These are phyloP conservation scores for Galerucella calmariensis DNA, from an alignment of 2,888 invertebrate species.

Conservation along the genomic window DNA sequence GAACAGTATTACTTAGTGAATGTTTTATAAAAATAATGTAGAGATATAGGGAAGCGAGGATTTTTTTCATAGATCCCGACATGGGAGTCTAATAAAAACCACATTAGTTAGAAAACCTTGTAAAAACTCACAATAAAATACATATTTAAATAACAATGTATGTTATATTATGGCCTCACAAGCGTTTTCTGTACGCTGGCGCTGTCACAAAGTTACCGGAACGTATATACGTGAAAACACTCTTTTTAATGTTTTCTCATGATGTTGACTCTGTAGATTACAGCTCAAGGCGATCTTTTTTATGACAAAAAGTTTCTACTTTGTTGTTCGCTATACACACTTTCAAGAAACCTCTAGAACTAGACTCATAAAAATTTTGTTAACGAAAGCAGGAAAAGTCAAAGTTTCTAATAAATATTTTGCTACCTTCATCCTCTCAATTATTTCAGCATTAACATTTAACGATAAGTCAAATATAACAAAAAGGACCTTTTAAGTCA, in stretches of 20 bases:
- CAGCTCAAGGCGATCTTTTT: constrained; percentile 27
- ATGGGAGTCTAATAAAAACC: no score
- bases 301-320: background rate
- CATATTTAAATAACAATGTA: background rate
- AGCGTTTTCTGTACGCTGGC: background rate
- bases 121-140: background rate
- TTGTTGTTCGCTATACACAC: background rate
- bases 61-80: no score
- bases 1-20: no score
- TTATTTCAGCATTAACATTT: no score
- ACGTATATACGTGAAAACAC: background rate
- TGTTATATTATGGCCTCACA: background rate
- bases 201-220: background rate
- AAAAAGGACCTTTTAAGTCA: no score
- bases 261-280: constrained; percentile 37
- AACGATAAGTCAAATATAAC: no score
- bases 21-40: no score
- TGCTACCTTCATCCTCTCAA: no score
- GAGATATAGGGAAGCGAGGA: no score
- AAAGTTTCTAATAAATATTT: no score
- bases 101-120: background rate
- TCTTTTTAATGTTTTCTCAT: background rate
- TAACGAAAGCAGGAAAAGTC: no score
- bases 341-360: background rate
- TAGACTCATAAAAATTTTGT: no score